These are phyloP conservation scores for Cheirogaleus major DNA, from an alignment of 2,797 vertebrate species.

Conservation along the genomic window DNA sequence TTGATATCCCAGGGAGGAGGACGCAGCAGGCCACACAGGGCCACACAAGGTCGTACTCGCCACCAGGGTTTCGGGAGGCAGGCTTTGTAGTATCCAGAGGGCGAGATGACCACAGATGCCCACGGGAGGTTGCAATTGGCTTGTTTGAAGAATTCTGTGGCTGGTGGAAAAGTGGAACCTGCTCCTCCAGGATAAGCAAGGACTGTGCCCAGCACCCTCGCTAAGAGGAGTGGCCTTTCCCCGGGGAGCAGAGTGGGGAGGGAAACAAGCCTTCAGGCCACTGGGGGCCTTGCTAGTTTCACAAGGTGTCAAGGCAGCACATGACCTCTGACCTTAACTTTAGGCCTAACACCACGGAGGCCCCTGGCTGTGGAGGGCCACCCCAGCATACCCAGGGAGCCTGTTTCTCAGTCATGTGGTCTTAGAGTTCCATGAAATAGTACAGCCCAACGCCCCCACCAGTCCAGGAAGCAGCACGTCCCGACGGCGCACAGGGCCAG, in stretches of 20 bases:
- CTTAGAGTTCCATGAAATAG: background rate
- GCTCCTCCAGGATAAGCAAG: too few species aligned
- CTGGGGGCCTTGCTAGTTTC: background rate
- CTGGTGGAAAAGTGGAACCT: background rate
- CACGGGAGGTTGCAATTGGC: background rate
- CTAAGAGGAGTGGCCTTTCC: background rate
- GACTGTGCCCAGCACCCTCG: accelerated
- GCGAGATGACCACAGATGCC: background rate
- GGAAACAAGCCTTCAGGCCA: background rate
- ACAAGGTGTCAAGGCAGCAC: background rate
- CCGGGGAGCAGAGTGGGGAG: background rate
- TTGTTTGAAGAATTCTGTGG: background rate
- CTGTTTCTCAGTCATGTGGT: background rate
- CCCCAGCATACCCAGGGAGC: background rate
- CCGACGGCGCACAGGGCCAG: background rate
- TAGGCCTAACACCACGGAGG: background rate
- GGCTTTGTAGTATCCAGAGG: background rate
- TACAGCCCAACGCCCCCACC: background rate
- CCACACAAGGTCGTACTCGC: accelerated
- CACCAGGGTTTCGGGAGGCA: background rate
- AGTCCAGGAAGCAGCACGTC: background rate
- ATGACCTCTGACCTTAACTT: background rate
- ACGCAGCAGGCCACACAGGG: background rate
- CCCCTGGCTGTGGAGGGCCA: background rate
- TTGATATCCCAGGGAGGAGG: background rate